Conservation (phyloP, 2,113 vertebrate species). For the Heterochromis multidens region DNA sequence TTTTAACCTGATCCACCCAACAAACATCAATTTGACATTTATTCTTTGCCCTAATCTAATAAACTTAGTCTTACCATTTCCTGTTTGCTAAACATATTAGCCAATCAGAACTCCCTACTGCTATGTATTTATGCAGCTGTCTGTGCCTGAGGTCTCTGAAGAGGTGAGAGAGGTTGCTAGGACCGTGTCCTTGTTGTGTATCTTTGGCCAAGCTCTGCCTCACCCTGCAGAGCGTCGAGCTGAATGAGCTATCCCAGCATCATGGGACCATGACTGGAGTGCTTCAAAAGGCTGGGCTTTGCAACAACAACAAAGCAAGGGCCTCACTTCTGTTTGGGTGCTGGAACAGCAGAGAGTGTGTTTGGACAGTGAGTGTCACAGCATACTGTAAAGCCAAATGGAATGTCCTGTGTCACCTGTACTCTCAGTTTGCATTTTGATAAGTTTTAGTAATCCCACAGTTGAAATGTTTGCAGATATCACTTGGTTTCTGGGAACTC, state of each 20-base stretch:
- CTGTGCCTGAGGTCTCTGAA: neutral
- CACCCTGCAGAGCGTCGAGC: constrained; percentile 9
- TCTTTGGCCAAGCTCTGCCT: constrained; percentile 3
- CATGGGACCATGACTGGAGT: constrained; percentile 54
- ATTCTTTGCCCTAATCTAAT: neutral
- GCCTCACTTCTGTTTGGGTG: constrained; percentile 58
- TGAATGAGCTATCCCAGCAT: constrained; percentile 34
- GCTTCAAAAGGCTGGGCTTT: constrained; percentile 68
- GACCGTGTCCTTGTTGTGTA: neutral
- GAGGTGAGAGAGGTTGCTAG: neutral
- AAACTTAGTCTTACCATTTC: neutral
- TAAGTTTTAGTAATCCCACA: neutral
- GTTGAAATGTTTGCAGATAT: neutral
- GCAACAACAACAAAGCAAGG: constrained; percentile 62
- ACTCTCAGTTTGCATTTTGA: neutral
- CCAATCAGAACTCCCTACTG: too few species aligned
- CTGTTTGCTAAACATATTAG: neutral
- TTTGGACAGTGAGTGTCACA: constrained; percentile 52
- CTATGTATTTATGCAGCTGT: neutral
- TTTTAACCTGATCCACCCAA: neutral
- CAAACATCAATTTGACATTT: neutral
- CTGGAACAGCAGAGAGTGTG: constrained; percentile 38
- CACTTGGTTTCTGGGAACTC: neutral
- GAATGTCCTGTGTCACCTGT: constrained; percentile 54
- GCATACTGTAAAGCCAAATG: constrained; percentile 36